phyloP scores from a whole-genome alignment of 1,140 invertebrate species.

The Drosophila kurseongensis region DNA sequence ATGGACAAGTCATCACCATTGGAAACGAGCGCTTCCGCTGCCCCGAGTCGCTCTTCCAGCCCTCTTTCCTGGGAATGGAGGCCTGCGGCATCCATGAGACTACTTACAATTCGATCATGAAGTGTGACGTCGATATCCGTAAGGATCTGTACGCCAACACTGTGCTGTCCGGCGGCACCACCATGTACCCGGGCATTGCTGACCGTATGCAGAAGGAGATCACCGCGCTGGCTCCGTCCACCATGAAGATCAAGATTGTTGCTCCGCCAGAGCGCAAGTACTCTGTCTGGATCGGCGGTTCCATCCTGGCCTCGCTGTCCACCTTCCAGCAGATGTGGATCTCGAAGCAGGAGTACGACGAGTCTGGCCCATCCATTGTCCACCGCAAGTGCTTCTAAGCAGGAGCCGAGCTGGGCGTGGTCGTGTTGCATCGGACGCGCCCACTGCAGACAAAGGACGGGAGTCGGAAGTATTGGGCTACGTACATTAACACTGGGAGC shows the following conservation, averaged over 20 bases:
- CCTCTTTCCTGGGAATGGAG: constrained; percentile 95
- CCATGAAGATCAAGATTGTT: constrained; percentile 98
- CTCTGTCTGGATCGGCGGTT: constrained; percentile 95
- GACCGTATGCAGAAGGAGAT: constrained; percentile 96
- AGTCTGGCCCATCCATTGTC: constrained; percentile 96
- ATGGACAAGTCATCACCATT: constrained; percentile 95
- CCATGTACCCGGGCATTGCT: constrained; percentile 92
- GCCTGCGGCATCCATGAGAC: constrained; percentile 95
- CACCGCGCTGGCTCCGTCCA: constrained; percentile 92
- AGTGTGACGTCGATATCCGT: constrained; percentile 95
- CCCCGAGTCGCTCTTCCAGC: constrained; percentile 96
- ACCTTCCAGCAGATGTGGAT: constrained; percentile 98
- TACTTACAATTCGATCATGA: constrained; percentile 97
- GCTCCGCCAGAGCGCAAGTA: constrained; percentile 96
- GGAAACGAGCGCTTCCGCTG: constrained; percentile 97
- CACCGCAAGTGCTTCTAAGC: constrained; percentile 98
- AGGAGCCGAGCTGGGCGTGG: constrained; percentile 64
- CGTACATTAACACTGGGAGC: constrained; percentile 37
- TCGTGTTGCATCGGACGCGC: constrained; percentile 76
- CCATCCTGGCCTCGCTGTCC: constrained; percentile 93
- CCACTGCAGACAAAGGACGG: constrained; percentile 21
- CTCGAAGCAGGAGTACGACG: constrained; percentile 97
- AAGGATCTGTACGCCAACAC: constrained; percentile 97
- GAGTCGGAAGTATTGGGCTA: constrained; percentile 21
- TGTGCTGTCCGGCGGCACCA: constrained; percentile 93